phyloP scores from a whole-genome alignment of 2,888 invertebrate species.

The Tetragnatha montana region DNA sequence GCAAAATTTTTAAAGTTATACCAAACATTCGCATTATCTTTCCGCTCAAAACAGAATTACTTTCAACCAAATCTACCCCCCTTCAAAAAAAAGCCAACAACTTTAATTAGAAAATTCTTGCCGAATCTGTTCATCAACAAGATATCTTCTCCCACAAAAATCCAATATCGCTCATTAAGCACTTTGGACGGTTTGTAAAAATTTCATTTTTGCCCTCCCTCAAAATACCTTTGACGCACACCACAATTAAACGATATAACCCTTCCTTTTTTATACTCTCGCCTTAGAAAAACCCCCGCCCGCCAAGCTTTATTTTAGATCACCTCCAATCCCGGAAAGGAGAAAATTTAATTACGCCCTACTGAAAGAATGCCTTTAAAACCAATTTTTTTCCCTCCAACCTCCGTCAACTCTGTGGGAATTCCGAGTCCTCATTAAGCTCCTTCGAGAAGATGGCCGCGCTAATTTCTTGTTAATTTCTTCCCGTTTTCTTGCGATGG shows the following conservation, averaged over 20 bases:
- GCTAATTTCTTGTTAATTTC: conserved; percentile 21
- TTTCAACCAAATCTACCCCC: neutral
- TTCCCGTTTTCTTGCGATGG: neutral
- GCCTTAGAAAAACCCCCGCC: too few species aligned
- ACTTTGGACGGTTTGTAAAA: neutral
- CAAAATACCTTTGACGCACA: neutral
- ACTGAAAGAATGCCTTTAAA: conserved; percentile 12
- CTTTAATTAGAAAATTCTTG: neutral
- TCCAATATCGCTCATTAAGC: neutral
- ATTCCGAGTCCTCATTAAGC: conserved; percentile 15
- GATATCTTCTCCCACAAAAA: neutral
- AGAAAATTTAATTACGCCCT: conserved; percentile 19
- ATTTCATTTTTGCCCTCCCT: conserved; percentile 7
- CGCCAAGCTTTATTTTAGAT: neutral
- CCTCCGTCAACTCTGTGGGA: neutral
- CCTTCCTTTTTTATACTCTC: conserved; percentile 1
- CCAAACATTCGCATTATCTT: neutral
- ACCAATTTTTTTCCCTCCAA: neutral
- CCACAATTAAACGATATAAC: neutral
- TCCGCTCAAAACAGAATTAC: neutral
- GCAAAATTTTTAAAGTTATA: neutral
- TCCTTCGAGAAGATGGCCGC: neutral
- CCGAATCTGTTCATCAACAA: neutral
- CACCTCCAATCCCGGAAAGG: neutral
- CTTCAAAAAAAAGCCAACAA: neutral